Conservation (phyloP, 92 coral and sea anemone genomes). For the Scolanthus callimorphus region DNA sequence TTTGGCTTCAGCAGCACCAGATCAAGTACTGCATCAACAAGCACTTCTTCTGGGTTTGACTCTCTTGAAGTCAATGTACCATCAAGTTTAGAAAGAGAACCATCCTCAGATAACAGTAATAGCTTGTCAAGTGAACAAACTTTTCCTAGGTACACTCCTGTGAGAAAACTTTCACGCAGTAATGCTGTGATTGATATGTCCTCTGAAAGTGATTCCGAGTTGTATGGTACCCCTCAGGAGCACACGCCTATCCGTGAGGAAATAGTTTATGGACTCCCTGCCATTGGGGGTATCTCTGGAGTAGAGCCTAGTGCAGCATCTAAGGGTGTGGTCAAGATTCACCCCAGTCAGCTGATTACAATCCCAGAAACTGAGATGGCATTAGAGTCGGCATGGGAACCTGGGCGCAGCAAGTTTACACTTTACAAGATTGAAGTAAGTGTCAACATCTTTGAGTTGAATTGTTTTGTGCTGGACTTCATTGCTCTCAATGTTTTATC, state of each 20-base stretch:
- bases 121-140: slow-evolving; percentile 8
- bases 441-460: too few species aligned
- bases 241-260: slow-evolving; percentile 12
- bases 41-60: slow-evolving; percentile 32
- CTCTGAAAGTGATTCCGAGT: slow-evolving; percentile 69
- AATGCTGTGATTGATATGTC: slow-evolving; percentile 57
- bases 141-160: neutral
- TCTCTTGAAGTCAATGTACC: slow-evolving; percentile 40
- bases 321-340: slow-evolving; percentile 39
- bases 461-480: too few species aligned
- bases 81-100: slow-evolving; percentile 4
- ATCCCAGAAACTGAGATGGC: slow-evolving; percentile 78
- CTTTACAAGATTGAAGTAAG: slow-evolving; percentile 85
- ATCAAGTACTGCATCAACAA: slow-evolving; percentile 56
- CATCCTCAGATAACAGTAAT: slow-evolving; percentile 1
- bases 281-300: neutral
- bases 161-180: slow-evolving; percentile 77
- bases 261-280: slow-evolving; percentile 36
- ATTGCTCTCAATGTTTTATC: too few species aligned
- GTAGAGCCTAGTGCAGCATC: neutral
- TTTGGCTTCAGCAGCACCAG: slow-evolving; percentile 46
- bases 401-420: slow-evolving; percentile 85
- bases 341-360: slow-evolving; percentile 79
- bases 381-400: slow-evolving; percentile 72
- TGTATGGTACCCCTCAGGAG: slow-evolving; percentile 43